Percentiles rank a stretch among this genome's conserved stretches.
phyloP scores from a whole-genome alignment of 1,140 invertebrate genomes.

The Brachystomella parvula region DNA sequence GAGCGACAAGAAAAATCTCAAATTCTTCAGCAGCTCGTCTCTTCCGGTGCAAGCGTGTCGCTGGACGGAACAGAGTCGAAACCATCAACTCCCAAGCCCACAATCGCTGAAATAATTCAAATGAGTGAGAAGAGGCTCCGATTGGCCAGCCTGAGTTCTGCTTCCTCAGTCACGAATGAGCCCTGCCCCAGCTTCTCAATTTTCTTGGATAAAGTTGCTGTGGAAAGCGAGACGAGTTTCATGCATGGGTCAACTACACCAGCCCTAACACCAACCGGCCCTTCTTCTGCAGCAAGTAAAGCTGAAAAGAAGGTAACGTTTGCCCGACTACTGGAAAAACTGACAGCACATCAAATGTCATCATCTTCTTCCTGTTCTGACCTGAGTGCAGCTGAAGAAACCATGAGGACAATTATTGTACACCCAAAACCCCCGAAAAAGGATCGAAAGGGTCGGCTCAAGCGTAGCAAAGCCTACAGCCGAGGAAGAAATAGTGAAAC shows the following conservation, averaged over 20 bases:
- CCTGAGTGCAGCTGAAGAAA: constrained; percentile 42
- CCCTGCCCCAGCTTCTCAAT: neutral
- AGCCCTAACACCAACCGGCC: neutral
- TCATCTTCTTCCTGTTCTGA: constrained; percentile 42
- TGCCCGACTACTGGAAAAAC: constrained; percentile 60
- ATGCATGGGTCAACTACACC: constrained; percentile 21
- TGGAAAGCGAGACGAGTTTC: constrained; percentile 52
- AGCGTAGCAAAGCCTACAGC: constrained; percentile 44
- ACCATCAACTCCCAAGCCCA: constrained; percentile 34
- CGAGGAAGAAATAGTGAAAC: constrained; percentile 50
- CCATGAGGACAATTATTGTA: constrained; percentile 11
- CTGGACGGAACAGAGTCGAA: constrained; percentile 31
- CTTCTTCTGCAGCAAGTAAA: constrained; percentile 49
- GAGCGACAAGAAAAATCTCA: constrained; percentile 68
- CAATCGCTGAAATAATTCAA: constrained; percentile 56
- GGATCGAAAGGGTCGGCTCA: constrained; percentile 34
- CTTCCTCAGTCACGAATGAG: constrained; percentile 20
- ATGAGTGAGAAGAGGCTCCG: constrained; percentile 50
- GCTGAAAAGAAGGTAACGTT: constrained; percentile 67
- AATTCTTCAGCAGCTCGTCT: constrained; percentile 62
- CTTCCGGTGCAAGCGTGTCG: constrained; percentile 44
- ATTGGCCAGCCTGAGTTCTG: constrained; percentile 29
- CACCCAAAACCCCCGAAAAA: constrained; percentile 27
- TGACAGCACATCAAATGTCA: constrained; percentile 57
- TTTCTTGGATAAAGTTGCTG: constrained; percentile 16